phyloP scores from a whole-genome alignment of 2,797 vertebrate genomes.

The Alouatta caraya region DNA sequence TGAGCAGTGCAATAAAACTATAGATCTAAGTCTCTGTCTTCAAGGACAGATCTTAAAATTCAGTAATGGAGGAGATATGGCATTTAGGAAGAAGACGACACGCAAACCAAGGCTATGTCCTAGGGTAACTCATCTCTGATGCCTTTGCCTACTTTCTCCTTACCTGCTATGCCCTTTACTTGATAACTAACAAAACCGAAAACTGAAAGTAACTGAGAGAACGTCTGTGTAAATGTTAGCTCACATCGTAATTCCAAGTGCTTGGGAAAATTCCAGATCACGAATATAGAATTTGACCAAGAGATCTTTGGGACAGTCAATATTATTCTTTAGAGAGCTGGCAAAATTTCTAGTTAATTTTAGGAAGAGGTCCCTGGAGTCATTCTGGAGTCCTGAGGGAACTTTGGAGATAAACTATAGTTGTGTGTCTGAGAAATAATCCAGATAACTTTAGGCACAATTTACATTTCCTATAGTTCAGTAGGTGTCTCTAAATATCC shows the following conservation, averaged over 20 bases:
- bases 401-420: neutral
- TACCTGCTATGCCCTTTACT: neutral
- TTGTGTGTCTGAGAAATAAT: neutral
- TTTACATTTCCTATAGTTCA: neutral
- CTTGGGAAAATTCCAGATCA: neutral
- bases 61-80: neutral
- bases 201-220: neutral
- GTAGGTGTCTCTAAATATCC: neutral
- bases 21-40: neutral
- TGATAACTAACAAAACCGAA: neutral
- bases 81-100: neutral
- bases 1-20: neutral
- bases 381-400: neutral
- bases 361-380: neutral
- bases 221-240: neutral
- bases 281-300: neutral
- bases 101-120: neutral
- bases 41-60: neutral
- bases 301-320: neutral
- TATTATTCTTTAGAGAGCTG: neutral
- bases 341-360: neutral
- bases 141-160: neutral
- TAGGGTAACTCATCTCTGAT: neutral
- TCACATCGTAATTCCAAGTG: neutral
- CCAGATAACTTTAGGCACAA: neutral